A percentile compares a stretch with the other conserved stretches of the same genome.
phyloP scores from a whole-genome alignment of 2,113 vertebrate species.

The Peucedramus taeniatus region DNA sequence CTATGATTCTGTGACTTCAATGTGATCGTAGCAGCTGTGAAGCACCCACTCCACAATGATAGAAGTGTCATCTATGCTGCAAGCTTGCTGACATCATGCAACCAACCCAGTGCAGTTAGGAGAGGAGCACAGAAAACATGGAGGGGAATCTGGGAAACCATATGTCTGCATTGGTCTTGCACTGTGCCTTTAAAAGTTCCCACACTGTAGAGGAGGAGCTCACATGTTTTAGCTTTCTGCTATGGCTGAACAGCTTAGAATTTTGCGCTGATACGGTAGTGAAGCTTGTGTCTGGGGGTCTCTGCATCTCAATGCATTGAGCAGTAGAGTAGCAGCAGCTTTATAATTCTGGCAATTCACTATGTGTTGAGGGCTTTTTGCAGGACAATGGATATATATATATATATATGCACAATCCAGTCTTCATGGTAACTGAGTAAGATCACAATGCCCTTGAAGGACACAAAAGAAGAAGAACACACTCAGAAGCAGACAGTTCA shows the following conservation, averaged over 20 bases:
- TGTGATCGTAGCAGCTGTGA: neutral
- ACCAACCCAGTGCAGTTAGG: neutral
- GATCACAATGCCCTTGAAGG: no score
- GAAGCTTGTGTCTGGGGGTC: neutral
- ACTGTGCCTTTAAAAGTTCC: neutral
- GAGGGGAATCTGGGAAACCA: neutral
- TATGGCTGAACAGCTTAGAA: neutral
- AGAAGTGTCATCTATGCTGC: neutral
- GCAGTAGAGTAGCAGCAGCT: neutral
- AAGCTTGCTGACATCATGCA: neutral
- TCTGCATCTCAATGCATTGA: neutral
- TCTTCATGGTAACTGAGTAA: no score
- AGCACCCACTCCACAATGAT: neutral
- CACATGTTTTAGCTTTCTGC: neutral
- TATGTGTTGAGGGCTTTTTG: no score
- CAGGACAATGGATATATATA: no score
- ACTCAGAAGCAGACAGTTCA: no score
- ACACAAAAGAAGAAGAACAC: no score
- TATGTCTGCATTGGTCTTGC: fast-evolving
- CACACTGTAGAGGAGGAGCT: neutral
- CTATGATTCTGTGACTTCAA: neutral
- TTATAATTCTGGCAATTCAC: neutral
- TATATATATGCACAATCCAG: no score
- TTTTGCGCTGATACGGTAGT: neutral
- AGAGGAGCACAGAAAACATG: neutral